A percentile compares a stretch with the other conserved stretches of the same genome.
phyloP scores from a whole-genome alignment of 2,797 vertebrate species.

The Falco biarmicus region DNA sequence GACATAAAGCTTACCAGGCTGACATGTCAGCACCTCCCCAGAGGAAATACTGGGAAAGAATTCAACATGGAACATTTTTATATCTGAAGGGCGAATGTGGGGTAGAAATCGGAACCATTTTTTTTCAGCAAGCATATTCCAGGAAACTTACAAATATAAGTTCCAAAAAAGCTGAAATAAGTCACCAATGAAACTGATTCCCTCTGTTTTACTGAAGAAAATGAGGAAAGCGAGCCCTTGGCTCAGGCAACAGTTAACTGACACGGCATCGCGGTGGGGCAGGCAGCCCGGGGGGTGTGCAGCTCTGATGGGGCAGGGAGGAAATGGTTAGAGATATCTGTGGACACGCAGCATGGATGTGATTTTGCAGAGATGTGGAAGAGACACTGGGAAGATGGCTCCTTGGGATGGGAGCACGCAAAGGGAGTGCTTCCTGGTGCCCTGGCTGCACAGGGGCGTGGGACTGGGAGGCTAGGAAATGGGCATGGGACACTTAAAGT shows the following conservation, averaged over 20 bases:
- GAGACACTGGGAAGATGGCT: neutral
- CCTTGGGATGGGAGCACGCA: neutral
- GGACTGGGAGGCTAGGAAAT: neutral
- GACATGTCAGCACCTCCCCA: neutral
- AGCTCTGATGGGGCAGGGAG: neutral
- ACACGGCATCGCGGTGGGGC: neutral
- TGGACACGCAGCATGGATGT: neutral
- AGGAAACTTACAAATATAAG: neutral
- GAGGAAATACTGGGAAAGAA: slow-evolving; percentile 2
- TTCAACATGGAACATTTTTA: neutral
- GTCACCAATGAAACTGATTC: neutral
- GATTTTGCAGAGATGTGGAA: neutral
- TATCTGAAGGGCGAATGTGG: neutral
- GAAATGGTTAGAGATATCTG: neutral
- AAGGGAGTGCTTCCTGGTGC: neutral
- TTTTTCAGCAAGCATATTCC: neutral
- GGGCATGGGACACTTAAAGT: accelerated
- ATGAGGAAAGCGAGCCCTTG: neutral
- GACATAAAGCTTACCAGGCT: slow-evolving; percentile 9
- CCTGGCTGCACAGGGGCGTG: accelerated
- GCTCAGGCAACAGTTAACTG: neutral
- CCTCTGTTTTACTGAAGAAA: neutral
- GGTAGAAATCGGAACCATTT: neutral
- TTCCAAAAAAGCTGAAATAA: neutral
- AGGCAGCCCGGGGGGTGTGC: neutral